Conservation (phyloP, 2,888 invertebrate species). For the Girardia tigrina region DNA sequence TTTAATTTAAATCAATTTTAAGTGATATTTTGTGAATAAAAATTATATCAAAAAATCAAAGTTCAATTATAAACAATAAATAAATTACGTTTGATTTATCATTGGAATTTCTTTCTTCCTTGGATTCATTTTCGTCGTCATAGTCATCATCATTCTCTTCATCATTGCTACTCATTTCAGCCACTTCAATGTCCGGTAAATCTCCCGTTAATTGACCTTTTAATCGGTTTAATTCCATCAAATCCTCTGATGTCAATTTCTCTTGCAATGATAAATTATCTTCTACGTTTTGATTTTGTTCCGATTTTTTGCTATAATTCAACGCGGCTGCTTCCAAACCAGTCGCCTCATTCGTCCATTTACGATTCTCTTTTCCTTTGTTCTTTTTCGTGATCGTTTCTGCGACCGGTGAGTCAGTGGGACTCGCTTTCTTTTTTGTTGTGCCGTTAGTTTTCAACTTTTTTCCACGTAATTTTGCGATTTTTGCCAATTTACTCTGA, state of each 20-base stretch:
- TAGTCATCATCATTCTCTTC: constrained; percentile 40
- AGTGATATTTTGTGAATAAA: too few species aligned
- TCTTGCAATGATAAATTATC: neutral
- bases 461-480: neutral
- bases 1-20: too few species aligned
- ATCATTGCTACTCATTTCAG: constrained; percentile 44
- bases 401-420: constrained; percentile 21
- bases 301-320: constrained; percentile 53
- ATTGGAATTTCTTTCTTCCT: too few species aligned
- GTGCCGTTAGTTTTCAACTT: neutral
- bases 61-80: too few species aligned
- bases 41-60: too few species aligned
- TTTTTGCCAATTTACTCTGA: neutral
- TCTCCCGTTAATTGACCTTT: constrained; percentile 49
- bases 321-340: constrained; percentile 64
- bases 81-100: too few species aligned
- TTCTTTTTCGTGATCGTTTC: neutral
- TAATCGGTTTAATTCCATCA: constrained; percentile 19
- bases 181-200: constrained; percentile 50
- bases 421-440: constrained; percentile 20
- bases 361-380: constrained; percentile 68
- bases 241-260: constrained; percentile 4
- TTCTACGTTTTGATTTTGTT: neutral
- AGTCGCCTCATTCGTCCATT: constrained; percentile 73
- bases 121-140: neutral